These are phyloP conservation scores for Pseudococcus longispinus DNA, from an alignment of 2,888 invertebrate species.

Conservation along the genomic window DNA sequence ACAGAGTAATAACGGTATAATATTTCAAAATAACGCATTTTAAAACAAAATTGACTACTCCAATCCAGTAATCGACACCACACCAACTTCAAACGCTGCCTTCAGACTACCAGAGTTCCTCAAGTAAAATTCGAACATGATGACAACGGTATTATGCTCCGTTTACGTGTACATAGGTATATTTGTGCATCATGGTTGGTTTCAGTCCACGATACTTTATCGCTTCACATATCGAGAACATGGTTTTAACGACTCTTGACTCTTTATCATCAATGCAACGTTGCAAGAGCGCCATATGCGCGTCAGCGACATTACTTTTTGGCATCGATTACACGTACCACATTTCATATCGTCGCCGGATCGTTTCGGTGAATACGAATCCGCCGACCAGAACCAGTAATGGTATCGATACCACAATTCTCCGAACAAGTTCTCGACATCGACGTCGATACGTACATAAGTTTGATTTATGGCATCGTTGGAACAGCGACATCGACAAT, in stretches of 20 bases:
- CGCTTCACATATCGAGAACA: not conserved
- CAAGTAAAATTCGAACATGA: too few species aligned
- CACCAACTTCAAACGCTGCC: too few species aligned
- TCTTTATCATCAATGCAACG: not conserved
- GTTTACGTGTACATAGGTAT: too few species aligned
- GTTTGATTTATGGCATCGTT: not conserved
- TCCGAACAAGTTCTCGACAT: not conserved
- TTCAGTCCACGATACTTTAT: not conserved
- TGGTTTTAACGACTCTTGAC: not conserved
- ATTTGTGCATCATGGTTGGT: not conserved
- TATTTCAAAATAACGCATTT: too few species aligned
- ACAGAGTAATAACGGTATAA: too few species aligned
- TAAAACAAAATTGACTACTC: too few species aligned
- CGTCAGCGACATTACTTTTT: not conserved
- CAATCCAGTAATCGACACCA: too few species aligned
- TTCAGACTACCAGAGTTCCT: too few species aligned
- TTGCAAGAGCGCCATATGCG: not conserved
- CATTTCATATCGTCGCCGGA: not conserved
- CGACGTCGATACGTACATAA: not conserved
- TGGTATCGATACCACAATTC: not conserved
- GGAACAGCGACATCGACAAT: not conserved
- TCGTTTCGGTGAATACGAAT: not conserved
- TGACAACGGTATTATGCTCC: too few species aligned
- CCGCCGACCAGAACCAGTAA: not conserved
- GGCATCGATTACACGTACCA: not conserved